Conservation (phyloP, 2,797 vertebrate species). For the Streptopelia turtur region DNA sequence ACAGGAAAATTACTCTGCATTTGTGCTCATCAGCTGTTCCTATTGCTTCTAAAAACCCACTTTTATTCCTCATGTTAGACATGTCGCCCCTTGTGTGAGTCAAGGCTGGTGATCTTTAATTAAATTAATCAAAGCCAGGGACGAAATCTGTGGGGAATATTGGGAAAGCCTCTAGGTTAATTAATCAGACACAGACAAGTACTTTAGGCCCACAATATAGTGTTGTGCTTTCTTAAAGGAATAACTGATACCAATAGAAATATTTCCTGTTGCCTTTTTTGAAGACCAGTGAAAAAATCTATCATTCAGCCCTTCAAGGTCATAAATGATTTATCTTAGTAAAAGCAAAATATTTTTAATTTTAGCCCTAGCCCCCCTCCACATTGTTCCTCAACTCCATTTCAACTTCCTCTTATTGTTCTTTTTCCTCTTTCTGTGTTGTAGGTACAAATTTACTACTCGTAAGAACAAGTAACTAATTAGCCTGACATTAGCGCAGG, state of each 20-base stretch:
- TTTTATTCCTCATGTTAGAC: conserved; percentile 46
- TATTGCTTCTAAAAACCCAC: background rate
- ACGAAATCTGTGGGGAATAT: conserved; percentile 67
- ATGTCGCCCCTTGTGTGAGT: conserved; percentile 52
- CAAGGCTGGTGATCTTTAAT: conserved; percentile 63
- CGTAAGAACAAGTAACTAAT: background rate
- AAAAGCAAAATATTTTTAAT: background rate
- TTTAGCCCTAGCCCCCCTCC: background rate
- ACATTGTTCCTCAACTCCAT: background rate
- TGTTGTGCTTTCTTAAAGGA: background rate
- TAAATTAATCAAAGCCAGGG: conserved; percentile 73
- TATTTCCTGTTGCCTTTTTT: background rate
- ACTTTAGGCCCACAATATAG: conserved; percentile 31
- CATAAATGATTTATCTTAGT: background rate
- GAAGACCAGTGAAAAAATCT: background rate
- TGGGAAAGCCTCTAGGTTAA: conserved; percentile 61
- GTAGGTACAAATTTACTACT: background rate
- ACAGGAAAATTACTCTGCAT: background rate
- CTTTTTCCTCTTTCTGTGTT: background rate
- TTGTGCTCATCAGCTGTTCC: background rate
- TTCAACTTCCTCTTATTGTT: background rate
- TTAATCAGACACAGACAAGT: conserved; percentile 69
- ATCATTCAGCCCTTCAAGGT: background rate
- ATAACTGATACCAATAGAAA: background rate
- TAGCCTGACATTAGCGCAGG: background rate